phyloP scores from a whole-genome alignment of 2,113 vertebrate species.

The Vicugna pacos region DNA sequence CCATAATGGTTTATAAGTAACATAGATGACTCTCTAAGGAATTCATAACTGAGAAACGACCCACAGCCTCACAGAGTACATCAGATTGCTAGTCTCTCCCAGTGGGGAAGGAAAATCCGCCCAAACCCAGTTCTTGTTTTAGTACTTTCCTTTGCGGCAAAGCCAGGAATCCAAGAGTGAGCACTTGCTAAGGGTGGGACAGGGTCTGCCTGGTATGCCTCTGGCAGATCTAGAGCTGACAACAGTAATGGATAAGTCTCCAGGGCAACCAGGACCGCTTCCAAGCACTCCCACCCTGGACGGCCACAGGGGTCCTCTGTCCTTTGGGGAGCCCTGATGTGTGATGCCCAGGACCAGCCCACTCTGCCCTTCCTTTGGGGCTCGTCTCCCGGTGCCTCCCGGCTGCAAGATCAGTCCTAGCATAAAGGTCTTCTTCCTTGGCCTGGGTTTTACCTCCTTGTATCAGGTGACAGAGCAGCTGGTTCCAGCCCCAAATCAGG shows the following conservation, averaged over 20 bases:
- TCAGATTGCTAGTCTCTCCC: neutral
- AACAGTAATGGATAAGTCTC: neutral
- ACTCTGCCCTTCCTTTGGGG: neutral
- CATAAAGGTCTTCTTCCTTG: neutral
- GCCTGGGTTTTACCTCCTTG: slow-evolving; percentile 51
- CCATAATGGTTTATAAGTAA: neutral
- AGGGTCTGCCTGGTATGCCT: neutral
- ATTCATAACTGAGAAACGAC: neutral
- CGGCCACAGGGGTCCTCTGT: neutral
- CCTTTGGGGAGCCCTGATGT: neutral
- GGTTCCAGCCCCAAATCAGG: slow-evolving; percentile 63
- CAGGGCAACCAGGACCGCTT: slow-evolving; percentile 32
- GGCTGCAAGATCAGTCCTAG: neutral
- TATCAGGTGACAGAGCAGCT: slow-evolving; percentile 76
- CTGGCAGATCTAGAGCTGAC: neutral
- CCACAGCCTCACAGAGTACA: neutral
- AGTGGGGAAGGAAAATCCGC: neutral
- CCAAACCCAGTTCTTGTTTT: slow-evolving; percentile 1
- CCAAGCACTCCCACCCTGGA: neutral
- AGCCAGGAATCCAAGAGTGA: neutral
- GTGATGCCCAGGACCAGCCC: neutral
- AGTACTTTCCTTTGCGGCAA: slow-evolving; percentile 43
- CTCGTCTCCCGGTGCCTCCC: neutral
- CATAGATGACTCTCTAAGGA: neutral
- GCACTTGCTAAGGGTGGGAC: neutral